Evolutionary conservation across 2,888 invertebrate species (phyloP).

Genomic region (Tipula confusa): DNA sequence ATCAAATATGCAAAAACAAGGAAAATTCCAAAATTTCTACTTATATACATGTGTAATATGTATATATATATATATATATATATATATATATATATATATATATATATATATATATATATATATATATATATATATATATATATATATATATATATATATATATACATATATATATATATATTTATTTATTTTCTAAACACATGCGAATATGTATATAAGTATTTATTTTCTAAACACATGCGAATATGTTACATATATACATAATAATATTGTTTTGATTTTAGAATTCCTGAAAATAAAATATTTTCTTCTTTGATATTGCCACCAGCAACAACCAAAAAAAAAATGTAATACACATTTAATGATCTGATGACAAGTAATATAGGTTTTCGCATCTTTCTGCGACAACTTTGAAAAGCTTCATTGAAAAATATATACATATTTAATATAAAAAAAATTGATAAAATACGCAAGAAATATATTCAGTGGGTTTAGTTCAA

Average conservation of each 20-base stretch:
- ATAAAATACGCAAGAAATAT: too few relatives aligned
- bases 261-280: not conserved
- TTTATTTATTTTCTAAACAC: not conserved
- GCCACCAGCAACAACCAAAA: not conserved
- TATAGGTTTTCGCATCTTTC: not conserved
- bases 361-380: not conserved
- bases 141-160: not conserved
- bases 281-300: not conserved
- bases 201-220: too few relatives aligned
- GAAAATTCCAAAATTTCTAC: not conserved
- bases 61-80: not conserved
- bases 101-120: not conserved
- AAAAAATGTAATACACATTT: not conserved
- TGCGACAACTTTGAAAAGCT: not conserved
- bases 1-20: not conserved
- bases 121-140: not conserved
- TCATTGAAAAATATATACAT: not conserved
- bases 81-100: not conserved
- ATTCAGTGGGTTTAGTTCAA: not conserved
- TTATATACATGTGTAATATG: not conserved
- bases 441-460: not conserved
- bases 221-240: too few relatives aligned
- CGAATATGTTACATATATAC: not conserved
- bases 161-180: not conserved
- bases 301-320: not conserved